These are phyloP conservation scores for Gambusia yucatana DNA, from an alignment of 2,797 vertebrate genomes.

Conservation along the genomic window DNA sequence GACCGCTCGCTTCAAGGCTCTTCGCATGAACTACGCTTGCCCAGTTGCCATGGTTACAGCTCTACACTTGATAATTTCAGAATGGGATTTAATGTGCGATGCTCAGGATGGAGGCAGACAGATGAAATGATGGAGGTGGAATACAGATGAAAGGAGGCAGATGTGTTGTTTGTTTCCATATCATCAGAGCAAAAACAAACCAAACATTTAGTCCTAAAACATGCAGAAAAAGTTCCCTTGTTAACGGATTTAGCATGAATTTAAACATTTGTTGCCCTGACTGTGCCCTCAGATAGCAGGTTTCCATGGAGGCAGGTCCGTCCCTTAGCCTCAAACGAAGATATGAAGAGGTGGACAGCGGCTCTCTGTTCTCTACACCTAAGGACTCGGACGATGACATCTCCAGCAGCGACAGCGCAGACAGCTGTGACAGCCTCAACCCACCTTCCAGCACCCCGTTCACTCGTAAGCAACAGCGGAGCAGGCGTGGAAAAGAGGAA, in stretches of 20 bases:
- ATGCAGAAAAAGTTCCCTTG: not conserved
- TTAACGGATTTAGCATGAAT: not conserved
- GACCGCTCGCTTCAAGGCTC: conserved; percentile 59
- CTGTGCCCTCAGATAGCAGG: conserved; percentile 74
- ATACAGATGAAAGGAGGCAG: conserved; percentile 68
- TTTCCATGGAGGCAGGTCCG: conserved; percentile 91
- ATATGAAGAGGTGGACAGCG: conserved; percentile 92
- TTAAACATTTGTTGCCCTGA: conserved; percentile 9
- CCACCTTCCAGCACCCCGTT: conserved; percentile 85
- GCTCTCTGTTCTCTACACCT: conserved; percentile 88
- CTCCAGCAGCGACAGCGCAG: conserved; percentile 94
- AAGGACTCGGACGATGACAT: conserved; percentile 94
- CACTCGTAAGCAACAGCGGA: conserved; percentile 85
- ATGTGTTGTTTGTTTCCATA: conserved; percentile 27
- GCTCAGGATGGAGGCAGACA: conserved; percentile 10
- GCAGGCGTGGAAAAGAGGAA: not conserved
- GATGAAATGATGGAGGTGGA: conserved; percentile 68
- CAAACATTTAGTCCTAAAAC: not conserved
- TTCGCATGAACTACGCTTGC: conserved; percentile 66
- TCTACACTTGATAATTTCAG: conserved; percentile 73
- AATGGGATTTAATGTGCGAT: conserved; percentile 72
- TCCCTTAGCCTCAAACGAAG: conserved; percentile 91
- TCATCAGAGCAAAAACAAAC: conserved; percentile 8
- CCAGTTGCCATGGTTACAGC: conserved; percentile 81
- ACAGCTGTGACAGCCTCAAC: conserved; percentile 97